A percentile compares a stretch with the other conserved stretches of the same genome.
Evolutionary conservation across 2,113 vertebrate species (phyloP).

Genomic region (Callorhinus ursinus): DNA sequence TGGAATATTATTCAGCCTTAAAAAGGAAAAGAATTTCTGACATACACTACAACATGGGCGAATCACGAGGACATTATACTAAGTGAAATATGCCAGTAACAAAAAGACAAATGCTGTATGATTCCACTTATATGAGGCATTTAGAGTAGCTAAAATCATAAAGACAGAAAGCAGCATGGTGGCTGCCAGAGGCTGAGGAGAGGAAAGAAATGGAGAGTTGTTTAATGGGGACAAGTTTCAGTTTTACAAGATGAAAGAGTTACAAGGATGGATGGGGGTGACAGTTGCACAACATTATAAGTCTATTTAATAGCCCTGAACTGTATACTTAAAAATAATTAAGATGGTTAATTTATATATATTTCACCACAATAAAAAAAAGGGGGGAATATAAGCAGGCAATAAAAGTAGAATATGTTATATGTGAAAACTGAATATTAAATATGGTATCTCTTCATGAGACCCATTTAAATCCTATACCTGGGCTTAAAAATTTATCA

Average conservation of each 20-base stretch:
- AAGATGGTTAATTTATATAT: neutral
- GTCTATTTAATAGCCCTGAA: neutral
- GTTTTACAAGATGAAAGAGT: neutral
- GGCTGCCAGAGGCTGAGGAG: neutral
- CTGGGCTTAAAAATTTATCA: slow-evolving; percentile 16
- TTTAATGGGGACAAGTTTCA: neutral
- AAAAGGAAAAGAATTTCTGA: slow-evolving; percentile 28
- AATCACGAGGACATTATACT: neutral
- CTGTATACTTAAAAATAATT: neutral
- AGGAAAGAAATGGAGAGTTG: neutral
- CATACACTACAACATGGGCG: neutral
- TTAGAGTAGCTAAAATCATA: neutral
- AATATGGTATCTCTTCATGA: neutral
- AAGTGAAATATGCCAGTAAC: neutral
- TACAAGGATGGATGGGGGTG: neutral
- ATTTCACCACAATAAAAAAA: neutral
- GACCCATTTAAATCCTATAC: neutral
- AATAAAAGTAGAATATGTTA: slow-evolving; percentile 36
- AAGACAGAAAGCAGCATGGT: neutral
- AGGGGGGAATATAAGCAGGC: neutral
- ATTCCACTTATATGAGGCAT: neutral
- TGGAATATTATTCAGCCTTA: neutral
- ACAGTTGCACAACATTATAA: neutral
- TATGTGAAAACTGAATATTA: slow-evolving; percentile 36
- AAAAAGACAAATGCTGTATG: neutral